Evolutionary conservation across 2,797 vertebrate species (phyloP), one percentile per base, ranked within the genome.

Genomic region (Crenuchus spilurus): DNA sequence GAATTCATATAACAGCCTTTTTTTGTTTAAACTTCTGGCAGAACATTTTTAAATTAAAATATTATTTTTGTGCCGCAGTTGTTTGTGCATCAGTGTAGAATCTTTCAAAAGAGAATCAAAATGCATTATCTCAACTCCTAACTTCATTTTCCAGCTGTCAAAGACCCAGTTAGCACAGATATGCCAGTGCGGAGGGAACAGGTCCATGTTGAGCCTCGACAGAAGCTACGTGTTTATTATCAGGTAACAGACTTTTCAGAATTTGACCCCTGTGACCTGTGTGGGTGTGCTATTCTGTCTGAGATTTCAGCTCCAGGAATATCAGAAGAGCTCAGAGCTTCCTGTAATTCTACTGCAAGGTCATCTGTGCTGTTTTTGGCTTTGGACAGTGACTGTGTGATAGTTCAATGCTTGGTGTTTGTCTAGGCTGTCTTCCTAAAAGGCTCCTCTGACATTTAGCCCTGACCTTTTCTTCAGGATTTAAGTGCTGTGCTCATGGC

Each of bases 171-270:
- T 74, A 91, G 88, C 7, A 67, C 92, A 76, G 93, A 95, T 57
- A 80, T 94, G 68, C 92, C 93, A 42, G 84, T 91, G 70, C 93
- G 93, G 77, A 93, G 88, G 89, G 94, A 95, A 80, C 94, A 94
- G 82, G 80, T 91, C 79, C 87, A 91, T 62, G 87, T 90, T 80
- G 94, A 96, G 75, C 93, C 92, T 52, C 88, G 93, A 8, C 94
- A 96, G 81, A 96, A 95, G 71, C 82, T 95, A 77, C 88, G 94
- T 72, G 94, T 96, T 90, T 95, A 95, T 92, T 96, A 95, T 84
- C 95, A 96, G 95, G 95, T 96, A 89, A 78, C 2, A 11, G 10
- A 1, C 2, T 26, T 60, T 26, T n/a, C 13, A 33, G 16, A 11
- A 1, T 54, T 7, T 18, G 37, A 20, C 10, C 1, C 11, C 5